Conservation (phyloP, 2,113 vertebrate genomes). For the Meles meles region DNA sequence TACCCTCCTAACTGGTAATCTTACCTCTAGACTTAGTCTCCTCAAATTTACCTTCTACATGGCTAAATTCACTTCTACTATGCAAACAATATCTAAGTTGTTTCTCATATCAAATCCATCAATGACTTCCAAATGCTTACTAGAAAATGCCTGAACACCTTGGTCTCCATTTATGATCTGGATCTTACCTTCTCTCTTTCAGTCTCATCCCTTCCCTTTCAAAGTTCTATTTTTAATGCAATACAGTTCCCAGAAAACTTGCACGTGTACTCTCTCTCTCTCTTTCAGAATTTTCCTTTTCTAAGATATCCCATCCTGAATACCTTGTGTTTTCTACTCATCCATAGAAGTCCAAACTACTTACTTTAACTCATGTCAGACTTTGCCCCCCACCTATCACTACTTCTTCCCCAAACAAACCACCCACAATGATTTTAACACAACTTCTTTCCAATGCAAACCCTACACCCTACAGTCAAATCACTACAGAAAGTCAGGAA, state of each 20-base stretch:
- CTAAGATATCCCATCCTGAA: background rate
- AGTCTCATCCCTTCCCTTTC: background rate
- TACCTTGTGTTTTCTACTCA: background rate
- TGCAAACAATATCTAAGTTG: background rate
- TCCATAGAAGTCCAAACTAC: background rate
- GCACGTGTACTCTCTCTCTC: background rate
- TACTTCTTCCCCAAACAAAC: background rate
- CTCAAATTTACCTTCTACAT: background rate
- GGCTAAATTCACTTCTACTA: constrained; percentile 9
- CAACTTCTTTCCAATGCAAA: background rate
- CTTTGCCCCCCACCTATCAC: background rate
- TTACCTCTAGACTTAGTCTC: background rate
- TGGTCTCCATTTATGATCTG: background rate
- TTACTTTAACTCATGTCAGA: background rate
- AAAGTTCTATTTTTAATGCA: background rate
- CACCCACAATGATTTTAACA: background rate
- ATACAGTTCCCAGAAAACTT: background rate
- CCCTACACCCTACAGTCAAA: background rate
- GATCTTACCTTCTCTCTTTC: background rate
- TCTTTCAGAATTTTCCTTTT: background rate
- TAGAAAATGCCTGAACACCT: background rate
- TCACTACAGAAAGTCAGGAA: background rate
- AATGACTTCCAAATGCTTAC: background rate
- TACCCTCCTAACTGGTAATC: background rate
- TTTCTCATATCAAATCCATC: background rate